Evolutionary conservation across 1,140 invertebrate genomes (phyloP).

Genomic region (Drosophila novamexicana): DNA sequence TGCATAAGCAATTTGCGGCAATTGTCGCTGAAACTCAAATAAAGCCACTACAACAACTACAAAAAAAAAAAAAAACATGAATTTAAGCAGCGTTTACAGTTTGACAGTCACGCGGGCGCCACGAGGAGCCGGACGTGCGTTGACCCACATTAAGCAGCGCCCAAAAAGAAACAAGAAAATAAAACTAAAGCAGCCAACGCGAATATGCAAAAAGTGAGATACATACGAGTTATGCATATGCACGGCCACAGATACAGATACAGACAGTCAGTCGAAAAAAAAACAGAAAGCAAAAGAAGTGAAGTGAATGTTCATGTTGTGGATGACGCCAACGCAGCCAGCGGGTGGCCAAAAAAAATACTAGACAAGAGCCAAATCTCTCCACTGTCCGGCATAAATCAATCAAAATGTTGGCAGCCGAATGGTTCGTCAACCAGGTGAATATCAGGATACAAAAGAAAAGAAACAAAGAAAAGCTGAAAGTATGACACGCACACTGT

Average conservation of each 20-base stretch:
- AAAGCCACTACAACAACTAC: background rate
- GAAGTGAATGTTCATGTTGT: constrained; percentile 54
- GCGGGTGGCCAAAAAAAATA: constrained; percentile 15
- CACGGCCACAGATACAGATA: constrained; percentile 33
- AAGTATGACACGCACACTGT: no score
- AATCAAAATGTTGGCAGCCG: constrained; percentile 14
- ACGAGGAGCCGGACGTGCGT: constrained; percentile 60
- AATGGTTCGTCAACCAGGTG: background rate
- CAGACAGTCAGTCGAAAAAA: background rate
- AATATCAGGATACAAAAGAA: background rate
- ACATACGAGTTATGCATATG: constrained; percentile 43
- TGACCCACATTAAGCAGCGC: constrained; percentile 65
- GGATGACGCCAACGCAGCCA: constrained; percentile 33
- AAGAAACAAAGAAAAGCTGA: background rate
- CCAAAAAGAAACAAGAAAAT: constrained; percentile 15
- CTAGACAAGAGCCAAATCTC: constrained; percentile 11
- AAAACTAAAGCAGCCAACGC: constrained; percentile 27
- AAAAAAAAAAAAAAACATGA: no score
- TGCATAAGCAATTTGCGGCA: constrained; percentile 74
- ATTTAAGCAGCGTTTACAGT: constrained; percentile 41
- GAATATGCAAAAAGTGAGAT: constrained; percentile 40
- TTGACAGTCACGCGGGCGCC: constrained; percentile 48
- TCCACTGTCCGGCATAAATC: constrained; percentile 25
- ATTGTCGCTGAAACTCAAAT: constrained; percentile 59
- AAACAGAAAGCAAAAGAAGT: no score